phyloP scores from a whole-genome alignment of 2,113 vertebrate species.

The Poecile atricapillus region DNA sequence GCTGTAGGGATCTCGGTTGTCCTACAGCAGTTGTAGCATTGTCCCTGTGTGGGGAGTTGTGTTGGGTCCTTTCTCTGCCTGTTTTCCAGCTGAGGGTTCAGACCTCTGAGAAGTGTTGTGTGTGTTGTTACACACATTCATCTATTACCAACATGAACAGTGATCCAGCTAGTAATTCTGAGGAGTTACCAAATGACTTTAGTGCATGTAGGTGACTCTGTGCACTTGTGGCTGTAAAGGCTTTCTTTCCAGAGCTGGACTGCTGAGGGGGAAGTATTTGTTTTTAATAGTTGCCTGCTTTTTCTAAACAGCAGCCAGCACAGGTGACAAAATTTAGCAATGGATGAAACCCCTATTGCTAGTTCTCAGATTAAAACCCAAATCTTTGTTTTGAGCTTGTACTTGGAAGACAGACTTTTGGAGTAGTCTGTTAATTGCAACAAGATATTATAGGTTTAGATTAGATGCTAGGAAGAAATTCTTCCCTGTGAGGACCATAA shows the following conservation, averaged over 20 bases:
- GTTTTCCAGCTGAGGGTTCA: not conserved
- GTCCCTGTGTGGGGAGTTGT: not conserved
- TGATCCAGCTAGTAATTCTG: not conserved
- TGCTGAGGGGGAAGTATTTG: not conserved
- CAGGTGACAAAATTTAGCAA: not conserved
- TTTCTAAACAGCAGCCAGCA: not conserved
- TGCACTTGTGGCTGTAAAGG: not conserved
- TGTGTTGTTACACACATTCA: rapidly evolving
- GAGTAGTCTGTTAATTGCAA: not conserved
- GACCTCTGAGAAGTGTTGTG: not conserved
- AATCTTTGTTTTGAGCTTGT: not conserved
- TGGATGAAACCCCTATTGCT: not conserved
- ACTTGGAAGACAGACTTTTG: not conserved
- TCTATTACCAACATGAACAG: rapidly evolving
- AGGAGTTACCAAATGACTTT: not conserved
- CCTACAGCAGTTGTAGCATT: not conserved
- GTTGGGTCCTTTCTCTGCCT: not conserved
- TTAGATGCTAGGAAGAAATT: not conserved
- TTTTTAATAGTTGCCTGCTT: not conserved
- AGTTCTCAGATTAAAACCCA: not conserved
- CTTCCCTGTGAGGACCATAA: not conserved
- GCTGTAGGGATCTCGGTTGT: not conserved
- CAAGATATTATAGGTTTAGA: not conserved
- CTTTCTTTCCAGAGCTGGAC: not conserved
- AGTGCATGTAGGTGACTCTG: not conserved